Evolutionary conservation across 37 sponge, comb jelly and placozoan genomes (phyloP).

Genomic region (Halisarca cf. caerulea): DNA sequence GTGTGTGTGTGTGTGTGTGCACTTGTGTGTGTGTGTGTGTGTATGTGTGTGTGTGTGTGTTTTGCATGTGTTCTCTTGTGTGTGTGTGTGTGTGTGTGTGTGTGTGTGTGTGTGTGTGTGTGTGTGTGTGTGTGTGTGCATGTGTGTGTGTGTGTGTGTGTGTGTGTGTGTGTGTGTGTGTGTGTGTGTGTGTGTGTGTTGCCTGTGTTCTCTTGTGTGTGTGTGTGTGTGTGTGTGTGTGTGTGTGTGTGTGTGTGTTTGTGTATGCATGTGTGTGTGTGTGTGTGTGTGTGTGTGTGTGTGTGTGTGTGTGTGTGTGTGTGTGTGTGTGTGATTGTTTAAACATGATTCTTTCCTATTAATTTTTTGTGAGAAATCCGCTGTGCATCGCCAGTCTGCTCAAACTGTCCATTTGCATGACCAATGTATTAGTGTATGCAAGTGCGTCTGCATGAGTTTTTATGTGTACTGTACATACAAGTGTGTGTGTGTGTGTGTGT

Average conservation of each 20-base stretch:
- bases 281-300: constrained; percentile 13
- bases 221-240: background rate
- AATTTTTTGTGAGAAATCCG: no score
- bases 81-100: background rate
- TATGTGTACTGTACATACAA: background rate
- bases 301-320: constrained; percentile 22
- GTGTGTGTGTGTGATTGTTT: background rate
- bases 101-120: constrained; percentile 14
- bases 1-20: constrained; percentile 43
- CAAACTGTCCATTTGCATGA: no score
- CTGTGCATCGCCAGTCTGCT: no score
- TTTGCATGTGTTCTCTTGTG: background rate
- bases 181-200: constrained; percentile 22
- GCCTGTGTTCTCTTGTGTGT: background rate
- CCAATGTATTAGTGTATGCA: background rate
- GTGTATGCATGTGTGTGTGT: constrained; percentile 16
- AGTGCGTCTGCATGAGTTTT: constrained; percentile 4
- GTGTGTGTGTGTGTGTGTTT: constrained; percentile 16
- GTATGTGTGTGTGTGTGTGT: constrained; percentile 27
- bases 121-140: constrained; percentile 18
- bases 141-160: constrained; percentile 41
- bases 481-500: constrained; percentile 18
- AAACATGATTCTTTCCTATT: no score
- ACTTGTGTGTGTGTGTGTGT: background rate
- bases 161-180: background rate